Evolutionary conservation across 2,797 vertebrate species (phyloP).

Genomic region (Danio choprae): DNA sequence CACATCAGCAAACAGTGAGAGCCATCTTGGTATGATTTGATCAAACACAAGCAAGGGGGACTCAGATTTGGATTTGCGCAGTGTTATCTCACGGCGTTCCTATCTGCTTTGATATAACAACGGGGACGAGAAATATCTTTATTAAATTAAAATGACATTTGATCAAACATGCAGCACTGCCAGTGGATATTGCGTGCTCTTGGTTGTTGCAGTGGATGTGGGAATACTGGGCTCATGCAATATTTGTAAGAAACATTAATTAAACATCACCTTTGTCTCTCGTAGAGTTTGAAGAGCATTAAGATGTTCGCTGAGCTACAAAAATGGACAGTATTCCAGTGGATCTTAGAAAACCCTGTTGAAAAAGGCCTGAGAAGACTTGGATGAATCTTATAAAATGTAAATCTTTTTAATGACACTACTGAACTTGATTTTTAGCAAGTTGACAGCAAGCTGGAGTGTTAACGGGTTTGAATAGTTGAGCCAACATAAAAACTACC

Average conservation of each 20-base stretch:
- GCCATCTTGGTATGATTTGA: neutral
- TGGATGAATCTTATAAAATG: neutral
- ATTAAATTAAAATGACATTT: neutral
- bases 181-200: neutral
- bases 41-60: conserved; percentile 4
- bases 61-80: conserved; percentile 1
- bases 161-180: neutral
- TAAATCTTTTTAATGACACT: neutral
- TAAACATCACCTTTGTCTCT: conserved; percentile 28
- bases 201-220: conserved; percentile 6
- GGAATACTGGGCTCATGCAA: conserved; percentile 20
- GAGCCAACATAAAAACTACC: no score
- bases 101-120: conserved; percentile 3
- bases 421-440: neutral
- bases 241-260: conserved; percentile 9
- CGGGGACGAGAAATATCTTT: neutral
- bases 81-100: neutral
- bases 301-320: neutral
- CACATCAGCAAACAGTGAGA: neutral
- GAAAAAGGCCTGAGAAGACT: neutral
- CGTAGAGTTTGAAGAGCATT: conserved; percentile 19
- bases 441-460: neutral
- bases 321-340: neutral
- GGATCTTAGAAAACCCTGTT: neutral
- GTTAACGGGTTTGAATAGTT: neutral